Percentiles rank a stretch among this genome's conserved stretches.
Evolutionary conservation across 2,113 vertebrate genomes (phyloP).

Genomic region (Hippopotamus amphibius): DNA sequence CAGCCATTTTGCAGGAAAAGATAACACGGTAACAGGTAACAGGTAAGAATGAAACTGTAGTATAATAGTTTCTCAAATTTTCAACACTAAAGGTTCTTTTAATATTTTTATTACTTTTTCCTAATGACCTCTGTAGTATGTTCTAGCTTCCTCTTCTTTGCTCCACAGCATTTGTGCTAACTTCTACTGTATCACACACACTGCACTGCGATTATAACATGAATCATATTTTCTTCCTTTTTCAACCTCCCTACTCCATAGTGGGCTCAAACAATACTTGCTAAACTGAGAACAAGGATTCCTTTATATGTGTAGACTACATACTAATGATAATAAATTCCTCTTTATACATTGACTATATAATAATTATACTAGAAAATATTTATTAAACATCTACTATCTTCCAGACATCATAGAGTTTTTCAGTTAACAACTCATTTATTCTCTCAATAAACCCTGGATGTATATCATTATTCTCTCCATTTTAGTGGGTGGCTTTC

Average conservation of each 20-base stretch:
- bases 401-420: background rate
- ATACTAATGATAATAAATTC: background rate
- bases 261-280: background rate
- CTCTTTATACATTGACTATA: background rate
- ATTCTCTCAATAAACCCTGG: background rate
- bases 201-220: background rate
- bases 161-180: background rate
- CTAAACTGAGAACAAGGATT: background rate
- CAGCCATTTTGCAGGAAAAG: background rate
- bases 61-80: background rate
- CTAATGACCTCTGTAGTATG: background rate
- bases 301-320: background rate
- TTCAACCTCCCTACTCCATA: background rate
- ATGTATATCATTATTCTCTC: background rate
- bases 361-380: background rate
- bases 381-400: background rate
- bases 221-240: background rate
- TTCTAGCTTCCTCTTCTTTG: background rate
- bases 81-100: background rate
- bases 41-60: background rate
- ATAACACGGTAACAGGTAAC: background rate
- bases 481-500: background rate
- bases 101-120: constrained; percentile 2
- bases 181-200: background rate
- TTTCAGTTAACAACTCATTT: background rate